Evolutionary conservation across 2,797 vertebrate species (phyloP), one percentile per base, ranked within the genome.

Genomic region (Strix occidentalis): DNA sequence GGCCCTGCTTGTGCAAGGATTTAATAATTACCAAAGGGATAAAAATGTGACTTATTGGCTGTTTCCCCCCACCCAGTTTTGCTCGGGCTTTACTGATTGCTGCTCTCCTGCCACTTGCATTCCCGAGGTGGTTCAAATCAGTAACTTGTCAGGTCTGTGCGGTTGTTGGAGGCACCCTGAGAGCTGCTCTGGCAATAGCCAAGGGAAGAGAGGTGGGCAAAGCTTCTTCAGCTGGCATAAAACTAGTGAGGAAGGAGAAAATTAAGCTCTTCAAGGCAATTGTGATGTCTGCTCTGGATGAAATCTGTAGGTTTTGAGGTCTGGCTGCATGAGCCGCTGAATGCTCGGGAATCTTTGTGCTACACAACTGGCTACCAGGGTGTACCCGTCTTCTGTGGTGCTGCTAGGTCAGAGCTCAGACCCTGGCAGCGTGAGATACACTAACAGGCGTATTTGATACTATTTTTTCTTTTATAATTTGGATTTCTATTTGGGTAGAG

Each of bases 1-100:
- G 68, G 70, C 87, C 78, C 75, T 63, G 51, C 85, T 46, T 56
- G 68, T 90, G 92, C 94, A 77, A 94, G 57, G 95, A 93, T 96
- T 95, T 96, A 92, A 19, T 54, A 19, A 37, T 85, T 39, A 19
- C 75, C 43, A 11, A 17, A 46, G 75, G 50, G 46, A 43, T 53
- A 19, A 45, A 70, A 76, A 15, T 4, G 33, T 16, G 50, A 19
- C 58, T 81, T 57, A 4, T 0, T 31, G 53, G 37, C 33, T 41
- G 29, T 37, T 3, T 19, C 5, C 17, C 6, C 4, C 2, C 5
- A 1, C 9, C 3, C 8, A 1, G 4, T 61, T 57, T 21, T 45
- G 37, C 45, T 46, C 2, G 2, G 78, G 37, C 26, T 90, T 81
- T 83, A 4, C 35, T 29, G 60, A 4, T 31, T 1, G 4, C 33